Conservation (phyloP, 2,888 invertebrate genomes). For the Ashinkailepas kermadecensis region DNA sequence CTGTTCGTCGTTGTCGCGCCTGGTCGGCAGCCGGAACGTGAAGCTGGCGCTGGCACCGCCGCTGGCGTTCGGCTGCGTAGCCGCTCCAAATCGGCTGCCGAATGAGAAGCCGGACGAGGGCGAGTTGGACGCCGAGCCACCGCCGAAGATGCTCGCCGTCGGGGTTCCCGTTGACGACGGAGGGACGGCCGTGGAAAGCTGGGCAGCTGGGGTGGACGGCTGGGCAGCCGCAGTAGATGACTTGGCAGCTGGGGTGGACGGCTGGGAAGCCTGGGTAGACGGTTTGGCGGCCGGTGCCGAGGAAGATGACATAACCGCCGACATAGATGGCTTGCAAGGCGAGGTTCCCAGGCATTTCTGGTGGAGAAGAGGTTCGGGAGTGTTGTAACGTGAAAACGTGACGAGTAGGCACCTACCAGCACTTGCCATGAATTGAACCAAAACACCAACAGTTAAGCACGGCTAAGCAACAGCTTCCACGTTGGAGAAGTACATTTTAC, state of each 20-base stretch:
- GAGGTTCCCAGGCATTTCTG: neutral
- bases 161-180: neutral
- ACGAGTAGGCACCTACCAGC: too few relatives aligned
- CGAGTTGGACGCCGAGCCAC: neutral
- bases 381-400: too few relatives aligned
- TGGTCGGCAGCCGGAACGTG: slow-evolving; percentile 4
- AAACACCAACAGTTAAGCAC: too few relatives aligned
- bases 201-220: neutral
- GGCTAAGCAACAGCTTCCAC: too few relatives aligned
- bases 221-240: too few relatives aligned
- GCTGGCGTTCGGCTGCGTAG: neutral
- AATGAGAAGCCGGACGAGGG: neutral
- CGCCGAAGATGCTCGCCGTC: neutral
- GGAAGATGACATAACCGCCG: neutral
- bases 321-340: neutral
- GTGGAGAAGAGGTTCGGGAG: too few relatives aligned
- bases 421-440: too few relatives aligned
- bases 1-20: neutral
- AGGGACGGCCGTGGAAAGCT: neutral
- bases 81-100: neutral
- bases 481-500: too few relatives aligned
- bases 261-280: neutral
- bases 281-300: slow-evolving; percentile 3
- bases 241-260: neutral
- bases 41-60: neutral